phyloP scores from a whole-genome alignment of 2,888 invertebrate genomes.

The Emmelina monodactyla region DNA sequence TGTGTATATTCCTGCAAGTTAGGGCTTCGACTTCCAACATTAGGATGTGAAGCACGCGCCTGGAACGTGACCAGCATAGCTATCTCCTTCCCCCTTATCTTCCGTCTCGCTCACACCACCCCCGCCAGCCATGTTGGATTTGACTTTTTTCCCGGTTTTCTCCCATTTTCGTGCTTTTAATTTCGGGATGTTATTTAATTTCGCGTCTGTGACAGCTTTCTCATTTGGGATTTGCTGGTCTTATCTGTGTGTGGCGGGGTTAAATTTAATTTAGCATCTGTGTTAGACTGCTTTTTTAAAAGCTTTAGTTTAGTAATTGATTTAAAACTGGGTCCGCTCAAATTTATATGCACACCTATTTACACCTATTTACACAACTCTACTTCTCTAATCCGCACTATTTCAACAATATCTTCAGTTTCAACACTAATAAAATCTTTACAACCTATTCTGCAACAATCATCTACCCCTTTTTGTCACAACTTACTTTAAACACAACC shows the following conservation, averaged over 20 bases:
- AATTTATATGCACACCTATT: no score
- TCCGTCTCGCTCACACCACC: conserved; percentile 51
- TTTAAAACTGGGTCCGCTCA: no score
- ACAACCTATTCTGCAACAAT: no score
- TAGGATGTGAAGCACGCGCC: conserved; percentile 62
- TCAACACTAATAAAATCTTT: no score
- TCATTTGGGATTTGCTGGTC: conserved; percentile 17
- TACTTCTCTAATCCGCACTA: no score
- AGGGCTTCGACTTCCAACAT: conserved; percentile 46
- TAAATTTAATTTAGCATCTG: conserved; percentile 14
- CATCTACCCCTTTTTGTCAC: no score
- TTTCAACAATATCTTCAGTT: no score
- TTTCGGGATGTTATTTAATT: conserved; percentile 52
- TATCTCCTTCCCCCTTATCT: conserved; percentile 56
- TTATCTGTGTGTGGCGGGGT: conserved; percentile 14
- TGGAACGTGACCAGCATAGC: conserved; percentile 64
- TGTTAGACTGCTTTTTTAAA: no score
- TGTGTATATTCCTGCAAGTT: conserved; percentile 49
- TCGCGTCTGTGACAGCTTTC: conserved; percentile 12
- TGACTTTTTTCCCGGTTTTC: conserved; percentile 59
- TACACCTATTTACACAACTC: no score
- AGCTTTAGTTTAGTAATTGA: no score
- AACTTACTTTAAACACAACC: no score
- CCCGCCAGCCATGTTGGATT: conserved; percentile 59
- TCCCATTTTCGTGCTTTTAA: conserved; percentile 56